These are phyloP conservation scores for Eleginops maclovinus DNA, from an alignment of 2,113 vertebrate genomes.

Conservation along the genomic window DNA sequence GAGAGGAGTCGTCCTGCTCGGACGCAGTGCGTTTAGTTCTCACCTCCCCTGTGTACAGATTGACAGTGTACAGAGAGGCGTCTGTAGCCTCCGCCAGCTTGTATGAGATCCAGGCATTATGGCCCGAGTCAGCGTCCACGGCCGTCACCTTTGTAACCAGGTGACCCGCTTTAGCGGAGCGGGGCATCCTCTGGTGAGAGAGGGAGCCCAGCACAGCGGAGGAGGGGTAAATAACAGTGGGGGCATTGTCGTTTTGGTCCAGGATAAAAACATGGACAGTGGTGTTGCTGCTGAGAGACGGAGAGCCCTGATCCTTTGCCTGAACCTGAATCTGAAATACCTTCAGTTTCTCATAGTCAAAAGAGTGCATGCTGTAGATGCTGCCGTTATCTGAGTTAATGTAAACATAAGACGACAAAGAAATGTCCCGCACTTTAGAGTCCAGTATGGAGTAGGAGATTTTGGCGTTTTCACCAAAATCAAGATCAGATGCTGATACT, in stretches of 20 bases:
- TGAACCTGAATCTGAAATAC: constrained; percentile 84
- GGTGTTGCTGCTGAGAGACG: constrained; percentile 81
- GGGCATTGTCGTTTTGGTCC: constrained; percentile 86
- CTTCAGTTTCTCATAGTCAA: constrained; percentile 88
- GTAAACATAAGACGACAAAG: constrained; percentile 85
- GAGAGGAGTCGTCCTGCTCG: constrained; percentile 82
- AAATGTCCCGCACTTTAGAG: constrained; percentile 77
- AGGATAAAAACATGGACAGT: constrained; percentile 81
- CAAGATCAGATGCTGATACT: constrained; percentile 83
- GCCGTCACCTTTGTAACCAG: constrained; percentile 87
- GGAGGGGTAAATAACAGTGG: constrained; percentile 80
- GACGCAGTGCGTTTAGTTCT: constrained; percentile 81
- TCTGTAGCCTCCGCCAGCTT: constrained; percentile 81
- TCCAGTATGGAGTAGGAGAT: constrained; percentile 86
- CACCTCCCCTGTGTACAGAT: constrained; percentile 84
- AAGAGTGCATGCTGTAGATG: constrained; percentile 82
- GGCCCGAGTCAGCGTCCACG: constrained; percentile 87
- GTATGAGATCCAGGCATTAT: constrained; percentile 87
- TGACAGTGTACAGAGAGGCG: constrained; percentile 81
- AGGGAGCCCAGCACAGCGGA: constrained; percentile 73
- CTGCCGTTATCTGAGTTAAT: constrained; percentile 86
- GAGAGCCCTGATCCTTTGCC: constrained; percentile 85
- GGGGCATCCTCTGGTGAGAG: constrained; percentile 82
- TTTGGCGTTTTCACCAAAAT: constrained; percentile 81
- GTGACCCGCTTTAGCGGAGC: constrained; percentile 82